A percentile compares a stretch with the other conserved stretches of the same genome.
phyloP scores from a whole-genome alignment of 1,140 invertebrate species.

The Lordiphosa collinella region DNA sequence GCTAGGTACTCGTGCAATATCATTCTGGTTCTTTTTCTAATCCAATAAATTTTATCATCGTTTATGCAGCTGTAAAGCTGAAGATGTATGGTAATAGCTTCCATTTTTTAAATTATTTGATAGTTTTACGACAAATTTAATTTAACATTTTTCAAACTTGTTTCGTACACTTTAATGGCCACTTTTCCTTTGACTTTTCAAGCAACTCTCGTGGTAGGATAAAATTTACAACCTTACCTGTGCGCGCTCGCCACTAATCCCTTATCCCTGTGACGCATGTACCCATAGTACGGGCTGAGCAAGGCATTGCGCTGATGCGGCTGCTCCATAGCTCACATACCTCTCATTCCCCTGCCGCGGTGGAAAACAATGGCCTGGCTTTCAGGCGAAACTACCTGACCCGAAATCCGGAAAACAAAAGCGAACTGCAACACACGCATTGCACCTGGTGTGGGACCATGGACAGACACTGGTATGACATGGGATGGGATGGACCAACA shows the following conservation, averaged over 20 bases:
- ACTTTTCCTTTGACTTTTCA: conserved; percentile 12
- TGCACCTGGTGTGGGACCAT: conserved; percentile 52
- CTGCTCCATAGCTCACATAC: conserved; percentile 42
- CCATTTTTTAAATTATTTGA: too few species aligned
- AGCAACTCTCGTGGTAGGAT: conserved; percentile 29
- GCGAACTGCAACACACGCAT: conserved; percentile 37
- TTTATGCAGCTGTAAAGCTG: too few species aligned
- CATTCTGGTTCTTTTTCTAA: too few species aligned
- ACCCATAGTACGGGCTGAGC: conserved; percentile 3
- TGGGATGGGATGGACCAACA: conserved; percentile 27
- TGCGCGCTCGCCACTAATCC: conserved; percentile 17
- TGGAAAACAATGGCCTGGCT: conserved; percentile 57
- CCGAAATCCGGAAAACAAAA: conserved; percentile 46
- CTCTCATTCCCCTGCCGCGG: conserved; percentile 7
- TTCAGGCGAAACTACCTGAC: conserved; percentile 66
- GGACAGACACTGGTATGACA: background rate
- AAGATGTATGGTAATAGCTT: too few species aligned
- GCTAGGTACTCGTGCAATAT: too few species aligned
- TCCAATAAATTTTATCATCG: too few species aligned
- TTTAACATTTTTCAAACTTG: too few species aligned
- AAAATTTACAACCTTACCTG: conserved; percentile 37
- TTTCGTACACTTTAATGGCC: too few species aligned
- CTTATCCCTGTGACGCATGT: conserved; percentile 46
- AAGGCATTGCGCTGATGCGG: conserved; percentile 3
- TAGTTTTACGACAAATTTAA: too few species aligned